These are phyloP conservation scores for Toxotes lorentzi DNA, from an alignment of 2,797 vertebrate species.

Conservation along the genomic window DNA sequence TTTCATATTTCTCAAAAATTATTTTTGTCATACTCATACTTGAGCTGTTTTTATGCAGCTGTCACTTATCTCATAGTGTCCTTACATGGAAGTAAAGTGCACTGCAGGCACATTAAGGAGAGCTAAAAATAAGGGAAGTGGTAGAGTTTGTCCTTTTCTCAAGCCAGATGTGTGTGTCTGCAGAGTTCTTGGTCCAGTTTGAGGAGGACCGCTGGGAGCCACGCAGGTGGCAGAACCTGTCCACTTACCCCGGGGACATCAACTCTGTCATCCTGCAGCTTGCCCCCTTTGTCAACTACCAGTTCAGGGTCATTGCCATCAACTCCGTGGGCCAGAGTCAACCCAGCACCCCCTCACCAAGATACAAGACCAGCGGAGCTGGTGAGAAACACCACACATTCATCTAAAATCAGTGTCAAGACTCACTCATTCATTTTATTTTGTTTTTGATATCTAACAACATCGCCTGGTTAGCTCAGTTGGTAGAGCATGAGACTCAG, in stretches of 20 bases:
- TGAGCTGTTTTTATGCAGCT: not conserved
- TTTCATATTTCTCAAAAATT: not conserved
- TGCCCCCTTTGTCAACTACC: slow-evolving; percentile 94
- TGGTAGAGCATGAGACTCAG: too few relatives aligned
- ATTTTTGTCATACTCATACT: not conserved
- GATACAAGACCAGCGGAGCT: slow-evolving; percentile 93
- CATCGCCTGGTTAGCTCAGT: too few relatives aligned
- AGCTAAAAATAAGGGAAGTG: not conserved
- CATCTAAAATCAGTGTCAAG: not conserved
- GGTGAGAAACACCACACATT: slow-evolving; percentile 82
- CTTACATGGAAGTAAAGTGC: not conserved
- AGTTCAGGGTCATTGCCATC: slow-evolving; percentile 95
- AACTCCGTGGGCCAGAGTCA: slow-evolving; percentile 94
- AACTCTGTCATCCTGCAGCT: slow-evolving; percentile 92
- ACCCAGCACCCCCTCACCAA: slow-evolving; percentile 91
- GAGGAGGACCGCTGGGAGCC: slow-evolving; percentile 93
- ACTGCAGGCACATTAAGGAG: not conserved
- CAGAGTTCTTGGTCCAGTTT: slow-evolving; percentile 95
- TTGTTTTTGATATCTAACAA: too few relatives aligned
- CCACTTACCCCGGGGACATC: slow-evolving; percentile 88
- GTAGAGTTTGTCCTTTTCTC: not conserved
- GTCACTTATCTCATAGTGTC: not conserved
- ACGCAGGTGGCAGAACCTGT: slow-evolving; percentile 91
- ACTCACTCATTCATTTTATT: too few relatives aligned
- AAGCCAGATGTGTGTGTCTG: slow-evolving; percentile 4